Conservation (phyloP, 2,113 vertebrate species). For the Oxygymnocypris stewartii region DNA sequence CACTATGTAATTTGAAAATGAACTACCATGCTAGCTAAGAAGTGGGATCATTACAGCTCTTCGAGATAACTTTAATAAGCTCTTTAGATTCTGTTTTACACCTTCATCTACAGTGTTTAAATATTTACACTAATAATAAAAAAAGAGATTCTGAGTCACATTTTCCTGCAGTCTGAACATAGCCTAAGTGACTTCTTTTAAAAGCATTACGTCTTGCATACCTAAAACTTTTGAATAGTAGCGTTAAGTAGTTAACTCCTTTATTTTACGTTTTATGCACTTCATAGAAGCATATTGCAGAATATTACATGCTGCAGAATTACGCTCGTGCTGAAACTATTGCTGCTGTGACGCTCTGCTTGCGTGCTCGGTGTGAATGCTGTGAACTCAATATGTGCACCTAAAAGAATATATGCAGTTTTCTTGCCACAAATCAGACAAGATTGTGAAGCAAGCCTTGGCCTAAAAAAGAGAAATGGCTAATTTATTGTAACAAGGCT, state of each 20-base stretch:
- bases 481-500: background rate
- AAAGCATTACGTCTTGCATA: background rate
- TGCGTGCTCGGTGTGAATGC: background rate
- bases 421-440: background rate
- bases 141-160: background rate
- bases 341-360: background rate
- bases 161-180: too few relatives aligned
- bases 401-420: background rate
- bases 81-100: background rate
- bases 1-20: too few relatives aligned
- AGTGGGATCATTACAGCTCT: background rate
- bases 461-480: background rate
- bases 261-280: background rate
- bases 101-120: background rate
- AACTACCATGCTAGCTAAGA: background rate
- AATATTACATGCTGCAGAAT: background rate
- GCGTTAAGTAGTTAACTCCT: background rate
- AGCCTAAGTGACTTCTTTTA: background rate
- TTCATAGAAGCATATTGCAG: constrained; percentile 1
- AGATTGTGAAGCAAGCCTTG: background rate
- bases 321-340: background rate
- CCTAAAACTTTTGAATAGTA: background rate
- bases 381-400: background rate
- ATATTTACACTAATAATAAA: background rate
- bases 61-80: background rate